Evolutionary conservation across 2,888 invertebrate species (phyloP).

Genomic region (Drosophila multiciliata): DNA sequence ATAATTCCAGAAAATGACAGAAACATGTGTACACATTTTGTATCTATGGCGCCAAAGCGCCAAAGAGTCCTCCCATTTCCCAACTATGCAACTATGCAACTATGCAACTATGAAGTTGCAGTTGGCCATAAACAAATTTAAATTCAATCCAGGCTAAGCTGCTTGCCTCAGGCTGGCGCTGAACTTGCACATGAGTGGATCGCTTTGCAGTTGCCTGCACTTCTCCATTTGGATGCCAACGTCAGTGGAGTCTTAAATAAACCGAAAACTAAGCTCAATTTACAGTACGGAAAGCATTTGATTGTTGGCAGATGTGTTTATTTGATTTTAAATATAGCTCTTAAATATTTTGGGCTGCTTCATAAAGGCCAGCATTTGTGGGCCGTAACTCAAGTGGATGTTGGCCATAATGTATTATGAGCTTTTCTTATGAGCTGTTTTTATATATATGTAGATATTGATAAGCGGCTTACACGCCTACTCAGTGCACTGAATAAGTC

Average conservation of each 20-base stretch:
- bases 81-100: not conserved
- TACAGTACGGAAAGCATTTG: slow-evolving; percentile 78
- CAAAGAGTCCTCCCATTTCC: slow-evolving; percentile 18
- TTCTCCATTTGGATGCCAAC: slow-evolving; percentile 53
- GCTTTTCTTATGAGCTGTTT: slow-evolving; percentile 26
- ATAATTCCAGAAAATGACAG: slow-evolving; percentile 80
- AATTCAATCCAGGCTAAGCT: slow-evolving; percentile 67
- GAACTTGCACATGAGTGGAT: slow-evolving; percentile 64
- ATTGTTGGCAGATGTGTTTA: slow-evolving; percentile 78
- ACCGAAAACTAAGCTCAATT: slow-evolving; percentile 77
- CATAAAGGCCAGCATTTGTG: slow-evolving; percentile 49
- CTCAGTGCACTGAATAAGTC: slow-evolving; percentile 44
- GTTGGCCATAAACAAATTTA: slow-evolving; percentile 79
- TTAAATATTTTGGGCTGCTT: slow-evolving; percentile 75
- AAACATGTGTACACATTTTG: slow-evolving; percentile 82
- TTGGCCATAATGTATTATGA: slow-evolving; percentile 45
- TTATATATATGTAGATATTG: slow-evolving; percentile 7
- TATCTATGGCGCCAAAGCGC: slow-evolving; percentile 59
- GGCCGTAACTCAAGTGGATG: slow-evolving; percentile 55
- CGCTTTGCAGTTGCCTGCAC: slow-evolving; percentile 60
- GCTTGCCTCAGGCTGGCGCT: slow-evolving; percentile 59
- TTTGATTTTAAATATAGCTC: slow-evolving; percentile 80
- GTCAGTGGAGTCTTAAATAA: slow-evolving; percentile 64
- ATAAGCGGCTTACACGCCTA: slow-evolving; percentile 79
- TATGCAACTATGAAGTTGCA: slow-evolving; percentile 39